These are phyloP conservation scores for Sporophila hypoxantha DNA, from an alignment of 2,113 vertebrate species.

Conservation along the genomic window DNA sequence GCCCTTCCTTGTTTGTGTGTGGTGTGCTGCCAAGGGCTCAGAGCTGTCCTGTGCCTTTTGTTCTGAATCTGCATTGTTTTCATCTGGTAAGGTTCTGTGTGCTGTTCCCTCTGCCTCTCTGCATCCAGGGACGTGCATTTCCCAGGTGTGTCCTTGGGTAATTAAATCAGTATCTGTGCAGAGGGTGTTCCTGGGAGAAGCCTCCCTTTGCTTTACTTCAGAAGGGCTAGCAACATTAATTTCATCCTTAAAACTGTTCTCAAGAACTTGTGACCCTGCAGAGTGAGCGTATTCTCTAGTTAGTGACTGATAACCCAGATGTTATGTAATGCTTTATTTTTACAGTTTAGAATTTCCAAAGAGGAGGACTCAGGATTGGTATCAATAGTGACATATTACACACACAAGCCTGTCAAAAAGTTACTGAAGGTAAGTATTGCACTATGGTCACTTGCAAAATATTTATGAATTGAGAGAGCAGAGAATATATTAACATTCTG, in stretches of 20 bases:
- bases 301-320: neutral
- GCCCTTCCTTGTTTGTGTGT: conserved; percentile 4
- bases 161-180: conserved; percentile 37
- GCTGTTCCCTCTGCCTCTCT: conserved; percentile 53
- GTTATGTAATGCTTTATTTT: neutral
- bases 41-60: conserved; percentile 4
- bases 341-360: neutral
- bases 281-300: conserved; percentile 3
- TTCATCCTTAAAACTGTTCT: conserved; percentile 48
- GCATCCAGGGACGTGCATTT: neutral
- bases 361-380: neutral
- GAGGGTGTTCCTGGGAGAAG: conserved; percentile 56
- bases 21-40: neutral
- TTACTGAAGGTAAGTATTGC: neutral
- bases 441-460: neutral
- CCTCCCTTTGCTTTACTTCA: conserved; percentile 63
- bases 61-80: conserved; percentile 27
- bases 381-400: neutral
- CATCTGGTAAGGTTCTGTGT: neutral
- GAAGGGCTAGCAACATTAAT: conserved; percentile 1
- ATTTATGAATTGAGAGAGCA: neutral
- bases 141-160: conserved; percentile 30
- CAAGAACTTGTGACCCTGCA: conserved; percentile 57
- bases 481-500: neutral
- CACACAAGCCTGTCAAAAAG: neutral